phyloP scores from a whole-genome alignment of 2,113 vertebrate species.

The Calidris pugnax region DNA sequence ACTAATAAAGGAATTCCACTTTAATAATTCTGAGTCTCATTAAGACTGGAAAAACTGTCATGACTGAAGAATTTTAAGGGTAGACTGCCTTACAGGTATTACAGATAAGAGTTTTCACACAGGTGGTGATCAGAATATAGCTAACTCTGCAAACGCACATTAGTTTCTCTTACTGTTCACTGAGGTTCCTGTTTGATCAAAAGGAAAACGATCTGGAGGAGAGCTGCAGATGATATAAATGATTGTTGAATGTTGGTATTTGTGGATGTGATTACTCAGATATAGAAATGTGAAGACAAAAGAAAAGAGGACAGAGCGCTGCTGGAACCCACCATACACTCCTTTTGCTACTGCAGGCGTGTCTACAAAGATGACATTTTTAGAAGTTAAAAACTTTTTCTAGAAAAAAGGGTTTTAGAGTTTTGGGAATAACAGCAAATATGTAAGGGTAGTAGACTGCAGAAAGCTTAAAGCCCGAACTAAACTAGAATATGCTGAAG shows the following conservation, averaged over 20 bases:
- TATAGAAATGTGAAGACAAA: background rate
- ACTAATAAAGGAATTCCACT: background rate
- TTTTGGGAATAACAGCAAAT: background rate
- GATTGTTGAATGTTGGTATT: background rate
- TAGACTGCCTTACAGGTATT: background rate
- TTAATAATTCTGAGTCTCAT: background rate
- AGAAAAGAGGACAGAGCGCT: background rate
- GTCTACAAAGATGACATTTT: background rate
- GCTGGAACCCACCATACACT: background rate
- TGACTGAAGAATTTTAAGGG: background rate
- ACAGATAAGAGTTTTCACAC: background rate
- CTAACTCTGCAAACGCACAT: background rate
- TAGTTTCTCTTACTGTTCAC: background rate
- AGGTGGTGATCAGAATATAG: background rate
- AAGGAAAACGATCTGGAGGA: background rate
- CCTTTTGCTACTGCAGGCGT: background rate
- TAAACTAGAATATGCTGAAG: background rate
- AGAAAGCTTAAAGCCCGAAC: background rate
- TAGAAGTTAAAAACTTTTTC: background rate
- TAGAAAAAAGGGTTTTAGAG: background rate
- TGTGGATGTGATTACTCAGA: background rate
- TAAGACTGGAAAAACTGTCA: background rate
- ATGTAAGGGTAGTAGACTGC: fast-evolving
- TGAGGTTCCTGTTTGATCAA: background rate
- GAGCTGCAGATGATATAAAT: background rate